Evolutionary conservation across 2,113 vertebrate species (phyloP).

Genomic region (Octodon degus): DNA sequence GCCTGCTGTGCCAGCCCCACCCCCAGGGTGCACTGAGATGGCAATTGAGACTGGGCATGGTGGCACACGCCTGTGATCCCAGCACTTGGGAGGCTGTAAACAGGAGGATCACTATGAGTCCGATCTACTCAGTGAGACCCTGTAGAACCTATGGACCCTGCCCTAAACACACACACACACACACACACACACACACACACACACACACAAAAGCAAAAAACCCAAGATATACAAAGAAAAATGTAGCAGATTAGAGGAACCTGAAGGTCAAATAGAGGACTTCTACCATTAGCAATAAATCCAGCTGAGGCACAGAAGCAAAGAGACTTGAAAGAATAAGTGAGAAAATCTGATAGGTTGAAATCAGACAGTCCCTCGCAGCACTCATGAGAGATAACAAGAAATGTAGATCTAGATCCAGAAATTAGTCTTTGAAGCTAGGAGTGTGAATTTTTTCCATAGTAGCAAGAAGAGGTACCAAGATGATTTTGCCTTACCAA

Average conservation of each 20-base stretch:
- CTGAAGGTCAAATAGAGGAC: background rate
- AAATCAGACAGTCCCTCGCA: background rate
- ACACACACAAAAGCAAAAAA: no score
- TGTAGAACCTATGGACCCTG: no score
- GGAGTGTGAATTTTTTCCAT: background rate
- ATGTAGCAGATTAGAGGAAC: background rate
- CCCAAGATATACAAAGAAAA: slow-evolving; percentile 25
- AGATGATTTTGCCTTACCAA: background rate
- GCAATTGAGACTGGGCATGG: no score
- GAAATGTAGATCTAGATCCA: background rate
- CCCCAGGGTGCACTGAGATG: no score
- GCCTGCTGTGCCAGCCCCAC: no score
- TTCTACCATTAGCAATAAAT: background rate
- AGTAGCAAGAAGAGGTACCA: background rate
- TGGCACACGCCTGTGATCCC: no score
- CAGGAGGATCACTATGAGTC: no score
- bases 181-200: no score
- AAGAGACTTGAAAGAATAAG: background rate
- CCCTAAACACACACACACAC: no score
- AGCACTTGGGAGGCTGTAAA: no score
- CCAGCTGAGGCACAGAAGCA: background rate
- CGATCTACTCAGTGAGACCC: no score
- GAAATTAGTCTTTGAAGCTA: slow-evolving; percentile 37
- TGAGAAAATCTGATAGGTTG: slow-evolving; percentile 16
- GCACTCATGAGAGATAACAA: background rate